phyloP scores from a whole-genome alignment of 1,140 invertebrate species.

The Kradibia gibbosae region DNA sequence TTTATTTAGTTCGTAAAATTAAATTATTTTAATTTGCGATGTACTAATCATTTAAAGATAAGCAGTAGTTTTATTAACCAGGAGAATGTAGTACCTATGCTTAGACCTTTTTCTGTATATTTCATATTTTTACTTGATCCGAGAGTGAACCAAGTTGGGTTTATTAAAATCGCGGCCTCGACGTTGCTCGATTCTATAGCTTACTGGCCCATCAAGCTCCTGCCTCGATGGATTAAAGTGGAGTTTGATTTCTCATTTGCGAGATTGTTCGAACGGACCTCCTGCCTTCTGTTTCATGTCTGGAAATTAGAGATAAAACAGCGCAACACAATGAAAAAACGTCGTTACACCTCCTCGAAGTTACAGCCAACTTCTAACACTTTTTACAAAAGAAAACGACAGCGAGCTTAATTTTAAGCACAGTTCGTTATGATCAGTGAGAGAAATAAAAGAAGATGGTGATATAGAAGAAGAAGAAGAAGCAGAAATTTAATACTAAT shows the following conservation, averaged over 20 bases:
- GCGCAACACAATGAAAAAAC: neutral
- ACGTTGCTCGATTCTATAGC: neutral
- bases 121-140: too few relatives aligned
- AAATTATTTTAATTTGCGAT: too few relatives aligned
- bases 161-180: constrained; percentile 58
- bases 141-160: too few relatives aligned
- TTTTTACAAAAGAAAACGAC: neutral
- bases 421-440: neutral
- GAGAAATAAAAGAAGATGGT: neutral
- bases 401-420: too few relatives aligned
- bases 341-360: neutral
- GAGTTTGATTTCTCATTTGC: constrained; percentile 63
- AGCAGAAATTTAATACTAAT: neutral
- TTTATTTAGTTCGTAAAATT: too few relatives aligned
- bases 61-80: too few relatives aligned
- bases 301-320: constrained; percentile 20
- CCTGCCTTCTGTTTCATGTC: constrained; percentile 56
- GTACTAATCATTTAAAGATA: too few relatives aligned
- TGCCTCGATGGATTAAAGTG: constrained; percentile 59
- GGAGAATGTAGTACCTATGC: too few relatives aligned
- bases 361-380: neutral
- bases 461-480: neutral
- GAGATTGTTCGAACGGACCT: constrained; percentile 59
- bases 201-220: neutral
- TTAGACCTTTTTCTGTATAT: too few relatives aligned